Conservation (phyloP, 2,888 invertebrate species). For the Cactoblastis cactorum region DNA sequence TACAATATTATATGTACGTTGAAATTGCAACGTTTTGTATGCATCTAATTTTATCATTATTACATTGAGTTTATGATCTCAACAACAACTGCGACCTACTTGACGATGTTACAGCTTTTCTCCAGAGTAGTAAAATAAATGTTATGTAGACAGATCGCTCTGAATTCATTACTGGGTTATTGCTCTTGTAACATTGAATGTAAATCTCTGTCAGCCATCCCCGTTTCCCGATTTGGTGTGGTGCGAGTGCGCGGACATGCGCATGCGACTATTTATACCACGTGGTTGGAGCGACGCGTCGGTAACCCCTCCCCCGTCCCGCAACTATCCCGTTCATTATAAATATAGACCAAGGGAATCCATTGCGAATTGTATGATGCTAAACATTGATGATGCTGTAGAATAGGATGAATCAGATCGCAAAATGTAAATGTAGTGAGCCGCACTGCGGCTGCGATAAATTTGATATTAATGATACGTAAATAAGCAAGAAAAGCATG, state of each 20-base stretch:
- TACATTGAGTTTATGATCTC: background rate
- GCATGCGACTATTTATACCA: conserved; percentile 71
- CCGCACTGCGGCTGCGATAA: no score
- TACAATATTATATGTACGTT: background rate
- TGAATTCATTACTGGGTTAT: conserved; percentile 14
- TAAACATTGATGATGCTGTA: conserved; percentile 33
- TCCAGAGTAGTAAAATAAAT: background rate
- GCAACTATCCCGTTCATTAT: conserved; percentile 48
- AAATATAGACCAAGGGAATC: conserved; percentile 68
- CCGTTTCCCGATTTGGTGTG: conserved; percentile 71
- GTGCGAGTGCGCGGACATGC: conserved; percentile 57
- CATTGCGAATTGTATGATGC: conserved; percentile 52
- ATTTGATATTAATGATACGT: no score
- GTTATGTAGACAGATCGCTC: conserved; percentile 8
- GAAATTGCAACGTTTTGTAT: background rate
- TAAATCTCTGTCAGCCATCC: conserved; percentile 35
- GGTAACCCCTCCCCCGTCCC: conserved; percentile 24
- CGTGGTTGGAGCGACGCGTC: conserved; percentile 45
- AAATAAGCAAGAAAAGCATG: no score
- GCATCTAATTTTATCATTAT: conserved; percentile 1
- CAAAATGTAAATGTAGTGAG: conserved; percentile 33
- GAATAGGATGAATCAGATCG: conserved; percentile 37
- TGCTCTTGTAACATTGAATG: conserved; percentile 25
- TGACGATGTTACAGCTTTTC: background rate
- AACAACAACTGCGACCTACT: background rate